Conservation (phyloP, 2,113 vertebrate species). For the Megaceryle torquata region DNA sequence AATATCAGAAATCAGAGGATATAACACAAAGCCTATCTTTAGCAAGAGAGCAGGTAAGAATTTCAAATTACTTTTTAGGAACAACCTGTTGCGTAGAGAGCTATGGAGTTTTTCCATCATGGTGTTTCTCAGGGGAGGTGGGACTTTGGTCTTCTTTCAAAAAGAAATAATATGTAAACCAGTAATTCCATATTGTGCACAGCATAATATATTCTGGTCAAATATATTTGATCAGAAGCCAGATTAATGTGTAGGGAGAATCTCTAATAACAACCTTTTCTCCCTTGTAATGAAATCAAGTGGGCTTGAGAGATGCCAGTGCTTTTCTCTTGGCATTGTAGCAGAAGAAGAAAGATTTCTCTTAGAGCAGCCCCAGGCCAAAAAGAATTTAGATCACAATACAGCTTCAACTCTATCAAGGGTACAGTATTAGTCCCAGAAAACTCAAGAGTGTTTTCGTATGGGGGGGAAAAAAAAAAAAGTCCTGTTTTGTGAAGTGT, state of each 20-base stretch:
- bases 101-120: not conserved
- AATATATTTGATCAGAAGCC: not conserved
- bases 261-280: not conserved
- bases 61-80: not conserved
- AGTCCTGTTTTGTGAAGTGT: not conserved
- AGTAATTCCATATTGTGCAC: not conserved
- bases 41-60: constrained; percentile 78
- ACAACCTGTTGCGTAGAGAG: not conserved
- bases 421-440: not conserved
- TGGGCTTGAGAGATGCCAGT: not conserved
- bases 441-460: not conserved
- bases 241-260: not conserved
- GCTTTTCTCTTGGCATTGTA: not conserved
- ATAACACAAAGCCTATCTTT: constrained; percentile 72
- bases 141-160: not conserved
- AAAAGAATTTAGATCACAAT: not conserved
- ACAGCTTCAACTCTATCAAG: not conserved
- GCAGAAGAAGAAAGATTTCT: not conserved
- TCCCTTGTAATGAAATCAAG: not conserved
- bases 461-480: too few species aligned
- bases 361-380: not conserved
- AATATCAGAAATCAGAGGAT: constrained; percentile 75
- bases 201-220: not conserved
- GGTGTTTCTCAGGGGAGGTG: not conserved
- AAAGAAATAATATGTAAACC: not conserved